Base-by-base conservation (phyloP, 1,140 invertebrate species). In the Calliopsis andreniformis region DNA sequence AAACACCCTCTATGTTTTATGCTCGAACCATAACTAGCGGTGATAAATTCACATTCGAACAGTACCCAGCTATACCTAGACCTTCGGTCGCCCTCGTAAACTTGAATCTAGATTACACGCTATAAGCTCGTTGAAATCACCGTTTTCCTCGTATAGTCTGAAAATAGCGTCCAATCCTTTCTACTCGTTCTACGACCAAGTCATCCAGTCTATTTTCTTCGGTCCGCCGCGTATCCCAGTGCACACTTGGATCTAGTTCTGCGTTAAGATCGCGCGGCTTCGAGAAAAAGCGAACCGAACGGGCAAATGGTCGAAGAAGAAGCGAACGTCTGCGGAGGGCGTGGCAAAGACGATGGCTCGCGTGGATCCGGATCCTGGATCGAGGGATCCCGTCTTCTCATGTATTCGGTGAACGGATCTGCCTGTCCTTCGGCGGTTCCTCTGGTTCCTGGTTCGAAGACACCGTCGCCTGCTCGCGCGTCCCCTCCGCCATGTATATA, bases 391-490 rank as follows among this genome's bases (percentile, higher is more conserved):
- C 25, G 70, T 79, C 55, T 64, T n/a, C 63, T 12, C 45, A 18
- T 45, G 69, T 55, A 75, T 80, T 75, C 76, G 73, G 85, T 78
- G 73, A 87, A 58, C 77, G 87, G 83, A 87, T 86, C 72, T 53
- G 75, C 47, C 59, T 75, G 86, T 86, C 87, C 87, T 88, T 87
- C 86, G 70, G 25, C 72, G 61, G 56, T 67, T 78, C 72, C 59
- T 59, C 62, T 30, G 72, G 84, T 88, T 88, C 87, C 87, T 87
- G 83, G 80, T 87, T 85, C 78, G 62, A 80, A 78, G 76, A 73
- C 76, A 79, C 66, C 62, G 71, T 51, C 55, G n/a, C 55, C 30
- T 18, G 28, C 64, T 76, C 59, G 51, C 35, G 30, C 20, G 63
- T 56, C 61, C 72, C 47, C 69, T 66, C 51, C 56, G 63, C 56